These are phyloP conservation scores for Gorsachius goisagi DNA, from an alignment of 2,113 vertebrate genomes.

Conservation along the genomic window DNA sequence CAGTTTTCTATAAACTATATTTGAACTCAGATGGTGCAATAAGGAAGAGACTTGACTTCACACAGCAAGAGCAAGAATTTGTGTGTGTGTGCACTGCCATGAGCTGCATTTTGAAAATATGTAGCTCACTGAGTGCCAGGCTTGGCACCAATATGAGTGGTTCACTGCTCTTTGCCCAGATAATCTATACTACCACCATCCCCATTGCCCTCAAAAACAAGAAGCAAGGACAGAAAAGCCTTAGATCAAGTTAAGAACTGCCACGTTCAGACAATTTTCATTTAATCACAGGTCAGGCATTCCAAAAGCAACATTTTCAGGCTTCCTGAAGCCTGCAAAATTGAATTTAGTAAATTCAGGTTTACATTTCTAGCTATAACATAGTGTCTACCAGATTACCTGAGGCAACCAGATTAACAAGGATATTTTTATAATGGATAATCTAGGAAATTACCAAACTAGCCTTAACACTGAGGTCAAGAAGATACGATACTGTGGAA, in stretches of 20 bases:
- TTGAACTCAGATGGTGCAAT: background rate
- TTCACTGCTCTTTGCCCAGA: background rate
- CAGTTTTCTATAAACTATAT: background rate
- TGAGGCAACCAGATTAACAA: constrained; percentile 11
- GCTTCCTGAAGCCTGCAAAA: background rate
- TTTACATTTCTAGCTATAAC: background rate
- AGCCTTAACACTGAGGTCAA: background rate
- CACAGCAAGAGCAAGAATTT: background rate
- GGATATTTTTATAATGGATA: constrained; percentile 12
- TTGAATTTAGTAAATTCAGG: background rate
- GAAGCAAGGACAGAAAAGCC: background rate
- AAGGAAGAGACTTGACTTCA: background rate
- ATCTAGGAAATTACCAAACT: background rate
- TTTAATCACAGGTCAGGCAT: background rate
- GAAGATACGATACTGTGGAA: background rate
- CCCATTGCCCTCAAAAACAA: background rate
- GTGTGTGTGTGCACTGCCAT: background rate
- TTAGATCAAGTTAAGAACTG: background rate
- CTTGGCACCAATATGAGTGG: background rate
- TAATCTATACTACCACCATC: background rate
- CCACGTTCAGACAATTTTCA: background rate
- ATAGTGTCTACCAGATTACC: background rate
- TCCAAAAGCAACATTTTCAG: constrained; percentile 2
- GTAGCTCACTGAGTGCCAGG: background rate
- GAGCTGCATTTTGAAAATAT: background rate